These are phyloP conservation scores for Morinoia aosen DNA, from an alignment of 2,888 invertebrate species.

Conservation along the genomic window DNA sequence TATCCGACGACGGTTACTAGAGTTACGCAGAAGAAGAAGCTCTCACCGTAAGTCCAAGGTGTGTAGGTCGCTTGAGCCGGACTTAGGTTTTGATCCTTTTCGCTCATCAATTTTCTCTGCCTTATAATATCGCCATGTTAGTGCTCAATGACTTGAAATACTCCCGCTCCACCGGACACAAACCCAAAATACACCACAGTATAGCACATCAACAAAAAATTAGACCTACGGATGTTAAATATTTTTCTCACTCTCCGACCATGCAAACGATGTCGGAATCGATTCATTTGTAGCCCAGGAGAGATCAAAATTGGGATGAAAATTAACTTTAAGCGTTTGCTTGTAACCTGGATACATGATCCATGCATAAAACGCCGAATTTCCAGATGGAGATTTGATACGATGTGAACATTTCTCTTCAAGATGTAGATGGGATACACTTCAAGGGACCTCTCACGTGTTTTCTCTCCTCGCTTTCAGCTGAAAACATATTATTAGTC, in stretches of 20 bases:
- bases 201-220: background rate
- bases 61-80: background rate
- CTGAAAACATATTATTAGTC: background rate
- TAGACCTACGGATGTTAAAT: background rate
- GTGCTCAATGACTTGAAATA: background rate
- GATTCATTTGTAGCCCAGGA: background rate
- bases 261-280: background rate
- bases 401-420: background rate
- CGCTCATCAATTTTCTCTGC: background rate
- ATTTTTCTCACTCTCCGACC: background rate
- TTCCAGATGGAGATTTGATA: background rate
- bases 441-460: background rate
- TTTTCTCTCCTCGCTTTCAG: background rate
- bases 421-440: background rate
- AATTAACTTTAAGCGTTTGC: background rate
- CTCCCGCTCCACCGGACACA: background rate
- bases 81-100: background rate
- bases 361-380: background rate
- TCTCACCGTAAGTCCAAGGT: background rate
- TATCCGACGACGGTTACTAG: slow-evolving; percentile 22
- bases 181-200: background rate
- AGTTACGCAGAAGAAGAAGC: slow-evolving; percentile 16
- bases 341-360: background rate
- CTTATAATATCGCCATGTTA: background rate
- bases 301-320: background rate